Base-by-base conservation (phyloP, 2,797 vertebrate genomes). In the Myotis myotis region DNA sequence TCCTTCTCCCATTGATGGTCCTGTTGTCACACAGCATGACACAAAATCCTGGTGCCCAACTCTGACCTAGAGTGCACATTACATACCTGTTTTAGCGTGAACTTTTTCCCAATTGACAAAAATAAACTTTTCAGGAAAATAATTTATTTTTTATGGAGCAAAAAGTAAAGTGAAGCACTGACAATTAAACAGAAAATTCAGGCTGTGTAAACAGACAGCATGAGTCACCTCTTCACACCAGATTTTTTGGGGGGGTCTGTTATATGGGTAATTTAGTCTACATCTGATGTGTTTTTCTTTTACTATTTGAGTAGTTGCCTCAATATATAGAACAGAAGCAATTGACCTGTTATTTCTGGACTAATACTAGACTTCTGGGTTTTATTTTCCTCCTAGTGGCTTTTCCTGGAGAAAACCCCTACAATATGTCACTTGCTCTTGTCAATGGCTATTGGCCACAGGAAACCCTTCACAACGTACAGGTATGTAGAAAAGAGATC, bases 331-430 rank as follows among this genome's bases (percentile, higher is more conserved):
- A 87, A 80, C 76, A 87, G 89, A 81, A 95, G 71, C 68, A 0
- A 96, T 1, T 53, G 86, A 86, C 78, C 60, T 93, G n/a, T 30
- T 25, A 36, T 94, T 95, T 89, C 89, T 89, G 72, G 79, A 79
- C 36, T 84, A 23, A 92, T 57, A 88, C 87, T 84, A 74, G 80
- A 78, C 23, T 74, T 96, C 62, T 64, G 89, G 57, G 3, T 78
- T 96, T 97, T 97, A 88, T 97, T 95, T 95, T 95, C 81, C 91
- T 96, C 78, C 74, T 95, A 84, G 66, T 96, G 95, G 96, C 23
- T 96, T 94, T 97, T 96, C 93, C 55, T 79, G 94, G 30, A 7
- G 86, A 95, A 64, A 96, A 8, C 1, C 49, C 55, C 95, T 95
- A 79, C 84, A 86, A 93, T 95, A 64, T 55, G 11, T 28, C 5